phyloP scores from a whole-genome alignment of 2,113 vertebrate genomes.

The Pionites leucogaster region DNA sequence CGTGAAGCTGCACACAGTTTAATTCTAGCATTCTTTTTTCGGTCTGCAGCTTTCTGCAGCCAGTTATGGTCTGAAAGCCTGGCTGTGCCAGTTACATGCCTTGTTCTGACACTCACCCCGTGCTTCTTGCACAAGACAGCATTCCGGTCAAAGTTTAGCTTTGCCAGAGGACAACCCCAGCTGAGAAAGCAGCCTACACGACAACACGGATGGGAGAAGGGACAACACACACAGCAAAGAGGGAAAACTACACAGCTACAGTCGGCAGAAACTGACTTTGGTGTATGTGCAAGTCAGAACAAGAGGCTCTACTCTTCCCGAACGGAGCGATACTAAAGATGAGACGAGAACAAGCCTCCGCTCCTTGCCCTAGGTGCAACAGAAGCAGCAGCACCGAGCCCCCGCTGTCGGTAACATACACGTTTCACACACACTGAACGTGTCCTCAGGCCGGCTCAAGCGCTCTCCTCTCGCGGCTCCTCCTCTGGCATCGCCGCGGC shows the following conservation, averaged over 20 bases:
- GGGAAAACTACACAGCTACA: neutral
- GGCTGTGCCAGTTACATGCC: neutral
- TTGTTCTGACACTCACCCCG: neutral
- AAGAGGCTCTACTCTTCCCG: neutral
- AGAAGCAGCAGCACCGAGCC: neutral
- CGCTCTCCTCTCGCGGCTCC: neutral
- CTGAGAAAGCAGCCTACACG: fast-evolving
- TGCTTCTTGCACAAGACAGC: neutral
- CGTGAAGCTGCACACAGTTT: fast-evolving
- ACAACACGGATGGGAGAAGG: neutral
- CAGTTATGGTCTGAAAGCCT: neutral
- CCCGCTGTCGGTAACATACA: neutral
- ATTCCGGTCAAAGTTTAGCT: neutral
- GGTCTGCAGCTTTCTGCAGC: fast-evolving
- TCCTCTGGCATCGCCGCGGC: neutral
- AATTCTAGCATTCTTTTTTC: neutral
- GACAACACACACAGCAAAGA: neutral
- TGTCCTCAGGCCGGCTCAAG: neutral
- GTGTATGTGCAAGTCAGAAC: neutral
- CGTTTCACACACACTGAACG: neutral
- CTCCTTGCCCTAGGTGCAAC: neutral
- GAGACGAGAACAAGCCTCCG: neutral
- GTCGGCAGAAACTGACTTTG: neutral
- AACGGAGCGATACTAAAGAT: neutral
- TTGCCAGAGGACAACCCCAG: neutral